Percentiles rank a stretch among this genome's conserved stretches.
These are phyloP conservation scores for Stomatorhinus ivindoensis DNA, from an alignment of 2,113 vertebrate genomes.

Conservation along the genomic window DNA sequence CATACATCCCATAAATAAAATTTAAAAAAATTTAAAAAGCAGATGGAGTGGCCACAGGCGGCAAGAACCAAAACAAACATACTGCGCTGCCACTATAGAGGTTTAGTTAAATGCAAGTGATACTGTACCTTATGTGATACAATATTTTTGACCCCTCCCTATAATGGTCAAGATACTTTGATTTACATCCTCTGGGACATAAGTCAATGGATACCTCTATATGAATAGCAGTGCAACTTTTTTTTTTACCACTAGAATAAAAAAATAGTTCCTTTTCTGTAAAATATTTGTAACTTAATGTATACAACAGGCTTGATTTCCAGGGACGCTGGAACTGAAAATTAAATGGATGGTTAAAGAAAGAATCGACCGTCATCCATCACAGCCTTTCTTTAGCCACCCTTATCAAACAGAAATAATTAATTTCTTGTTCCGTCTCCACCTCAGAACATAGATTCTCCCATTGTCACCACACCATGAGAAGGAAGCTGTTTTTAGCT, in stretches of 20 bases:
- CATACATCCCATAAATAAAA: not conserved
- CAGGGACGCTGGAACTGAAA: not conserved
- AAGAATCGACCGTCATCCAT: not conserved
- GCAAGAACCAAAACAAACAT: not conserved
- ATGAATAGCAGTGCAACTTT: not conserved
- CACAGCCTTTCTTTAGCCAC: not conserved
- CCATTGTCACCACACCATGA: not conserved
- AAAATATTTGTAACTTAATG: not conserved
- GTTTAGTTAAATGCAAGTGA: not conserved
- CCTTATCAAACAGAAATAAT: not conserved
- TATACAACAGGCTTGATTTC: not conserved
- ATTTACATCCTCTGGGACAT: not conserved
- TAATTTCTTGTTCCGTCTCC: not conserved
- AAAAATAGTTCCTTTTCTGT: not conserved
- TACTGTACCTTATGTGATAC: not conserved
- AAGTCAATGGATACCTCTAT: not conserved
- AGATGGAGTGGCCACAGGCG: not conserved
- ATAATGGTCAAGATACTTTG: not conserved
- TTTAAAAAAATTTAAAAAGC: too few species aligned
- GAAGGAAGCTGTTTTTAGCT: not conserved
- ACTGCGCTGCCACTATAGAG: not conserved
- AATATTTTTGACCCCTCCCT: not conserved
- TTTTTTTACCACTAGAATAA: not conserved
- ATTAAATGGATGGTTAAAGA: slow-evolving; percentile 2
- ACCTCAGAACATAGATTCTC: not conserved